Evolutionary conservation across 2,113 vertebrate genomes (phyloP).

Genomic region (Orycteropus afer): DNA sequence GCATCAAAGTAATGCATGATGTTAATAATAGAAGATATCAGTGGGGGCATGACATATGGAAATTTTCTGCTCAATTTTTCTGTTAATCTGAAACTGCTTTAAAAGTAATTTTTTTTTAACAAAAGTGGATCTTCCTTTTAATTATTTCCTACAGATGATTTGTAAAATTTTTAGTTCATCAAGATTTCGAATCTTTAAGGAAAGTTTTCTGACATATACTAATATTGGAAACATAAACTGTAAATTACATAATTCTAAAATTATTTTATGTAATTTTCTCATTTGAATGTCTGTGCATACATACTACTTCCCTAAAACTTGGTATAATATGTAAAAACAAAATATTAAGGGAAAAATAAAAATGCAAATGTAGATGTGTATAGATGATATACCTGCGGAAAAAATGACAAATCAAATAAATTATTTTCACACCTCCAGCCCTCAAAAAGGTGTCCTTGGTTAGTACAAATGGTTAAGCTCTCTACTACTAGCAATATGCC

Average conservation of each 20-base stretch:
- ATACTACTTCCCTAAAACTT: slow-evolving; percentile 28
- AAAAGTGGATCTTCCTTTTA: neutral
- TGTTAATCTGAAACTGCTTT: neutral
- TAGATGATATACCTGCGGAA: neutral
- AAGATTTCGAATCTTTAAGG: neutral
- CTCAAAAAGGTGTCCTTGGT: too few relatives aligned
- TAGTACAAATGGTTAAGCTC: too few relatives aligned
- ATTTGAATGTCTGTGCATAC: slow-evolving; percentile 31
- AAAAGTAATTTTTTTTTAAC: neutral
- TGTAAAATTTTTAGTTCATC: neutral
- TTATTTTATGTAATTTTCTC: slow-evolving; percentile 52
- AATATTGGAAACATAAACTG: slow-evolving; percentile 1
- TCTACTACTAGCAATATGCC: too few relatives aligned
- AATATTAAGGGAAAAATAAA: neutral
- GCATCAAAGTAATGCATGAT: neutral
- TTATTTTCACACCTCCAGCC: neutral
- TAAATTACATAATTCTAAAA: slow-evolving; percentile 31
- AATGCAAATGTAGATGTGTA: neutral
- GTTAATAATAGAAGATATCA: neutral
- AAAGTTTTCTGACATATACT: slow-evolving; percentile 1
- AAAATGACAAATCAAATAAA: neutral
- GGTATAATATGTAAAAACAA: slow-evolving; percentile 42
- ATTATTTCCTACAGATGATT: neutral
- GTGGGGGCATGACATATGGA: neutral
- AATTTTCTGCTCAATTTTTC: neutral